Conservation (phyloP, 2,113 vertebrate genomes). For the Cryptomyrus ogoouensis region DNA sequence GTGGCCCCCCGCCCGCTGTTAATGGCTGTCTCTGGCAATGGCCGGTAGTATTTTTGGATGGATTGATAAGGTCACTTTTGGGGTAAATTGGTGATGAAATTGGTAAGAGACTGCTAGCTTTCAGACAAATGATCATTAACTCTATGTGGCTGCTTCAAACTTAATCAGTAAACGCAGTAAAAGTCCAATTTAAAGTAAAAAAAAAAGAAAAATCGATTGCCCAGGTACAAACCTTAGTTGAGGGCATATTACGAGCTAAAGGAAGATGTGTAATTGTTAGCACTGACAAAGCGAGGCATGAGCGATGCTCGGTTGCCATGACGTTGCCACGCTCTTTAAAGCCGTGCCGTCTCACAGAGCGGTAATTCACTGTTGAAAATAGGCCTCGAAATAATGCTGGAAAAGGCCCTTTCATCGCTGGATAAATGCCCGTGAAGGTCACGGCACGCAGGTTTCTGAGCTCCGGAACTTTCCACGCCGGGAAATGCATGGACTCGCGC, state of each 20-base stretch:
- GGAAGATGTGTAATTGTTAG: not conserved
- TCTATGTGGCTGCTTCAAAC: not conserved
- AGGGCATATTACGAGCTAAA: not conserved
- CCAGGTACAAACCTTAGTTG: not conserved
- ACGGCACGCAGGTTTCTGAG: not conserved
- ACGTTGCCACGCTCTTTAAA: not conserved
- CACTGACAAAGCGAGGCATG: not conserved
- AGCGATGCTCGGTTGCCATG: not conserved
- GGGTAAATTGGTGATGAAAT: not conserved
- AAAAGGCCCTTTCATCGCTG: not conserved
- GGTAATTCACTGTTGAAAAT: not conserved
- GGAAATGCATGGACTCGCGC: not conserved
- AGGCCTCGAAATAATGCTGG: not conserved
- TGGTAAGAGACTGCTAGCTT: not conserved
- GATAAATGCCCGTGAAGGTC: not conserved
- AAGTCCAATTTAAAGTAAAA: not conserved
- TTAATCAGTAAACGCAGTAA: not conserved
- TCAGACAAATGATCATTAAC: not conserved
- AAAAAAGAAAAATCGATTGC: not conserved
- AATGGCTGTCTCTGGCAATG: slow-evolving; percentile 17
- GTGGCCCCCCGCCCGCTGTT: not conserved
- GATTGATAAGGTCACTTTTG: slow-evolving; percentile 2
- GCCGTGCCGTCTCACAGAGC: not conserved
- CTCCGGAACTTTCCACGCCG: not conserved
- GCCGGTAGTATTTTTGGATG: not conserved